Percentiles rank a stretch among this genome's conserved stretches.
Conservation (phyloP, 2,797 vertebrate genomes). For the Gymnothorax reevesii region DNA sequence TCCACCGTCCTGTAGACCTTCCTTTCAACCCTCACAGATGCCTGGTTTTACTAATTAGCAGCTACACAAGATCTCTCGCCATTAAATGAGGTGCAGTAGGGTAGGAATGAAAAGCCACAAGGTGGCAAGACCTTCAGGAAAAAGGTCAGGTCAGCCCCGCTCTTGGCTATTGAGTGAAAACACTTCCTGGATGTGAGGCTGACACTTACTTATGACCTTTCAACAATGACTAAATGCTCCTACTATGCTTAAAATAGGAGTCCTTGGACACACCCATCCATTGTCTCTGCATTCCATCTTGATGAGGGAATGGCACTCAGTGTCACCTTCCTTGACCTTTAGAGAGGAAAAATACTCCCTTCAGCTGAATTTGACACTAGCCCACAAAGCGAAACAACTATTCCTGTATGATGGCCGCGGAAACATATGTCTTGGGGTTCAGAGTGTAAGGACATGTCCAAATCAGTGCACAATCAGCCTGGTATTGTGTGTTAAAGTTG, state of each 20-base stretch:
- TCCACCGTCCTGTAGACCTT: no score
- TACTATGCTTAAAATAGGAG: neutral
- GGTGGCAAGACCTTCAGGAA: no score
- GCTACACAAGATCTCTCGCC: no score
- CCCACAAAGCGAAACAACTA: neutral
- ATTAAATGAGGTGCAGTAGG: no score
- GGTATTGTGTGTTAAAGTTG: no score
- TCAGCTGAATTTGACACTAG: neutral
- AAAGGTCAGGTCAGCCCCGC: no score
- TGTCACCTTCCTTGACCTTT: constrained; percentile 7
- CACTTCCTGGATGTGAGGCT: neutral
- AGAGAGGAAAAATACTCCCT: neutral
- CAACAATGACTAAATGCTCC: neutral
- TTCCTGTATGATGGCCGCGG: neutral
- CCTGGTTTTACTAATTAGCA: no score
- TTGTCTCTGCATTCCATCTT: neutral
- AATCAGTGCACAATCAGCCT: no score
- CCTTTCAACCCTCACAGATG: no score
- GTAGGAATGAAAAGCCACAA: no score
- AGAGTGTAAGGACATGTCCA: no score
- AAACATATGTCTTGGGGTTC: neutral
- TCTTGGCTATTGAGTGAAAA: neutral
- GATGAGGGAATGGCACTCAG: neutral
- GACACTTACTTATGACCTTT: neutral
- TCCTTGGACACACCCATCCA: neutral